Evolutionary conservation across 2,113 vertebrate genomes (phyloP).

Genomic region (Ammodytes dubius): DNA sequence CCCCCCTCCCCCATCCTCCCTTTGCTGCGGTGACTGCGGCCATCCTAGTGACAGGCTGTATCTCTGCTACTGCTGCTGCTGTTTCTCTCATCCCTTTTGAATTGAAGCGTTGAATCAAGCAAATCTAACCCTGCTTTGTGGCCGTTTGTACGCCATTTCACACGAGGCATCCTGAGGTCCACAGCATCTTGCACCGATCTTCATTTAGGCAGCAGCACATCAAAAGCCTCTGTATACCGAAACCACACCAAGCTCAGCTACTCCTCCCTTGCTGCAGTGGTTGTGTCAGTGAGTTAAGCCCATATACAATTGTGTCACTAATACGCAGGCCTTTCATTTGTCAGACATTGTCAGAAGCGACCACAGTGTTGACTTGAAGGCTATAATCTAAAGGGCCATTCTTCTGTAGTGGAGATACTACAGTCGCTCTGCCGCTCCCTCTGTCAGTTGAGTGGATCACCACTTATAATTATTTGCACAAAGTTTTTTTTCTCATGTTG

Average conservation of each 20-base stretch:
- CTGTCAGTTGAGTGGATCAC: background rate
- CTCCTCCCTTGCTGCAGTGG: background rate
- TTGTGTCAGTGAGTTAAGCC: background rate
- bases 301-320: background rate
- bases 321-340: background rate
- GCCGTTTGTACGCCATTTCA: slow-evolving; percentile 21
- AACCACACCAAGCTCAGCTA: background rate
- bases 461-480: background rate
- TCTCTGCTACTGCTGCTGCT: slow-evolving; percentile 26
- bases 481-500: background rate
- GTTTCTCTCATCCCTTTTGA: slow-evolving; percentile 10
- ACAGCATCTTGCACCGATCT: slow-evolving; percentile 18
- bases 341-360: background rate
- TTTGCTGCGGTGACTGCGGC: slow-evolving; percentile 33
- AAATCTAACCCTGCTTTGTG: slow-evolving; percentile 11
- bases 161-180: slow-evolving; percentile 11
- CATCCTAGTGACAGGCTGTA: slow-evolving; percentile 40
- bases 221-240: background rate
- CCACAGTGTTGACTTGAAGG: background rate
- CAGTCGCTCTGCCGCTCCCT: background rate
- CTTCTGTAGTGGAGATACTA: background rate
- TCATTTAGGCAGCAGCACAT: slow-evolving; percentile 13
- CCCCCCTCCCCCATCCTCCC: background rate
- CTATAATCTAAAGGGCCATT: background rate
- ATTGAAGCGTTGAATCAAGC: slow-evolving; percentile 37